Conservation (phyloP, 2,888 invertebrate species). For the Nemotelus nigrinus region DNA sequence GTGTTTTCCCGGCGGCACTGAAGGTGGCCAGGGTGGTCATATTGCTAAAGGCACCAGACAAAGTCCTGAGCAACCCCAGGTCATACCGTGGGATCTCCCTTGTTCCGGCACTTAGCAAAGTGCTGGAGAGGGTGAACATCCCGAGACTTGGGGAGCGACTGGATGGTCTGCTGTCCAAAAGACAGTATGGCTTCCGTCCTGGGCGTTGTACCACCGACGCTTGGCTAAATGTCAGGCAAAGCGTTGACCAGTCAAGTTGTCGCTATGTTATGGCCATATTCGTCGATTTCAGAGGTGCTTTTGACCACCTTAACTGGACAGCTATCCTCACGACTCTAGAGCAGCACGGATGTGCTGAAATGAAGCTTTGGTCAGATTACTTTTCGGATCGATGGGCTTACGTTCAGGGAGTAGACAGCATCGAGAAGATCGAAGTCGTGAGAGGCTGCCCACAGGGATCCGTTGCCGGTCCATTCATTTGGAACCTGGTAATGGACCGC, state of each 20-base stretch:
- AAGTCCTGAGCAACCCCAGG: not conserved
- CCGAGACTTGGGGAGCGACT: not conserved
- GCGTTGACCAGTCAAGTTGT: not conserved
- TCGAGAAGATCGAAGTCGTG: not conserved
- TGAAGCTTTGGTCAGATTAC: not conserved
- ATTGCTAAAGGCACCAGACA: not conserved
- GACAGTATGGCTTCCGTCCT: not conserved
- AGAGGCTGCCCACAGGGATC: slow-evolving; percentile 23
- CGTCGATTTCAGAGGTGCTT: not conserved
- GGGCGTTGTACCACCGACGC: not conserved
- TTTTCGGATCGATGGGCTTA: not conserved
- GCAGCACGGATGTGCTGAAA: not conserved
- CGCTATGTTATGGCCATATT: not conserved
- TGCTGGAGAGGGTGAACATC: not conserved
- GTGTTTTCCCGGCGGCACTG: not conserved
- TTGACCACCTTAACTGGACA: not conserved
- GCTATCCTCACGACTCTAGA: not conserved
- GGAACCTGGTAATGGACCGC: not conserved
- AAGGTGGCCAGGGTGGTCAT: too few species aligned
- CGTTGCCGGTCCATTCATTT: slow-evolving; percentile 4
- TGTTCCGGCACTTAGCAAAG: too few species aligned
- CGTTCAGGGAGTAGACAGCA: too few species aligned
- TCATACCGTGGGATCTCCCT: slow-evolving; percentile 6
- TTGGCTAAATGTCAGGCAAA: too few species aligned
- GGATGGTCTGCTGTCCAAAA: not conserved